Evolutionary conservation across 2,888 invertebrate genomes (phyloP).

Genomic region (Leucophenga montana): DNA sequence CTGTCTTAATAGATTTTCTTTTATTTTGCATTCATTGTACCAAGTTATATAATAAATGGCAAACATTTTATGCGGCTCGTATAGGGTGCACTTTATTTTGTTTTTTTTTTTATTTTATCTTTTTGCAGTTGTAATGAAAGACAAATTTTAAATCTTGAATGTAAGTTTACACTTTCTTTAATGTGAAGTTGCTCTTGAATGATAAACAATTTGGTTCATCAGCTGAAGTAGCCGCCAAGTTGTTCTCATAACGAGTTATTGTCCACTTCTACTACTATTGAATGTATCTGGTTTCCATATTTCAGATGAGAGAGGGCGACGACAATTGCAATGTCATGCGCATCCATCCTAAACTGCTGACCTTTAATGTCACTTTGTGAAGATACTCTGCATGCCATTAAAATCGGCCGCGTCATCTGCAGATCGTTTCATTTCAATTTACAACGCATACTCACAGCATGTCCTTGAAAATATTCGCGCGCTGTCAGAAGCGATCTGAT

Average conservation of each 20-base stretch:
- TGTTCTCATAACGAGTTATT: background rate
- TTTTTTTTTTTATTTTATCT: conserved; percentile 22
- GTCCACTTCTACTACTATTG: background rate
- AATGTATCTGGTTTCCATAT: conserved; percentile 12
- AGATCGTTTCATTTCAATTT: background rate
- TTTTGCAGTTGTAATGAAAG: conserved; percentile 12
- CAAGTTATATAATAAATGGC: no score
- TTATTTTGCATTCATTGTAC: no score
- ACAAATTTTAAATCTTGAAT: no score
- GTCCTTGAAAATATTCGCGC: conserved; percentile 50
- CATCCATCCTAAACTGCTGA: background rate
- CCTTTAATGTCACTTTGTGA: no score
- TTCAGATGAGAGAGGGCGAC: background rate
- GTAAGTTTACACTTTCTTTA: background rate
- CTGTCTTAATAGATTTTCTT: background rate
- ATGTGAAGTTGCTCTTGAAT: background rate
- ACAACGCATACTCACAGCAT: background rate
- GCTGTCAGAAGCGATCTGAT: conserved; percentile 68
- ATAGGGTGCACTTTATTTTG: background rate
- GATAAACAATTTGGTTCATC: conserved; percentile 64
- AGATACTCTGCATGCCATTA: background rate
- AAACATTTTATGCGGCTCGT: no score
- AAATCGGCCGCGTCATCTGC: background rate
- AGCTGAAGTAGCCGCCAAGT: conserved; percentile 29
- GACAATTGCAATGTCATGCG: conserved; percentile 4